These are phyloP conservation scores for Scotopteryx bipunctaria DNA, from an alignment of 2,888 invertebrate genomes.

Conservation along the genomic window DNA sequence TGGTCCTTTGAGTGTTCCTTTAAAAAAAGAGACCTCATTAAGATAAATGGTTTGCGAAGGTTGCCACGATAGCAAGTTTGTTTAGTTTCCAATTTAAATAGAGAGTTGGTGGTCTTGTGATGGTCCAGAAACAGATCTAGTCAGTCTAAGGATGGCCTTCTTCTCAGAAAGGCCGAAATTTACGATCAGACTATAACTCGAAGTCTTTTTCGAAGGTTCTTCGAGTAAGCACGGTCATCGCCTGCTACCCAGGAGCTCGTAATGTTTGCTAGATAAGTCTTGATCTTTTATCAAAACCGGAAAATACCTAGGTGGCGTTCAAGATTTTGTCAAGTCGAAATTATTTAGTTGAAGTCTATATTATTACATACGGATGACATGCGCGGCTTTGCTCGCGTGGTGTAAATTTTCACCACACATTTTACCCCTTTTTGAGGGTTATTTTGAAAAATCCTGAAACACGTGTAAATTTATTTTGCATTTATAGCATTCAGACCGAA, in stretches of 20 bases:
- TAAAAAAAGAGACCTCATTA: slow-evolving; percentile 45
- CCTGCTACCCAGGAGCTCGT: background rate
- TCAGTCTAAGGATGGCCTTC: slow-evolving; percentile 12
- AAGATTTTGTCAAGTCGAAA: too few relatives aligned
- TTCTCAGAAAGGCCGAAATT: background rate
- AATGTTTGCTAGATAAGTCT: too few relatives aligned
- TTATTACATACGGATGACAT: too few relatives aligned
- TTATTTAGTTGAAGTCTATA: too few relatives aligned
- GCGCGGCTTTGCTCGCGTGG: too few relatives aligned
- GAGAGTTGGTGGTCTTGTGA: slow-evolving; percentile 41
- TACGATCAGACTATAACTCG: background rate
- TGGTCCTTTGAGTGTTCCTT: slow-evolving; percentile 45
- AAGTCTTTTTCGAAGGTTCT: background rate
- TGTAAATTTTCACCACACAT: too few relatives aligned
- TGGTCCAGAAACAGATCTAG: slow-evolving; percentile 40
- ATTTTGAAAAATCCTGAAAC: too few relatives aligned
- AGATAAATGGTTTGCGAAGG: slow-evolving; percentile 46
- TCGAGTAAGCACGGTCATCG: background rate
- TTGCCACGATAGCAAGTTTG: slow-evolving; percentile 40
- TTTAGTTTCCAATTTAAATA: slow-evolving; percentile 49
- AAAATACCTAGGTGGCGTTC: too few relatives aligned
- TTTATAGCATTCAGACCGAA: too few relatives aligned
- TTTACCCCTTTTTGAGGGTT: too few relatives aligned
- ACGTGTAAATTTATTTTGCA: too few relatives aligned
- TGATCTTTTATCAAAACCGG: too few relatives aligned